Base-by-base conservation (phyloP, 2,797 vertebrate species). In the Bradypodion ventrale region DNA sequence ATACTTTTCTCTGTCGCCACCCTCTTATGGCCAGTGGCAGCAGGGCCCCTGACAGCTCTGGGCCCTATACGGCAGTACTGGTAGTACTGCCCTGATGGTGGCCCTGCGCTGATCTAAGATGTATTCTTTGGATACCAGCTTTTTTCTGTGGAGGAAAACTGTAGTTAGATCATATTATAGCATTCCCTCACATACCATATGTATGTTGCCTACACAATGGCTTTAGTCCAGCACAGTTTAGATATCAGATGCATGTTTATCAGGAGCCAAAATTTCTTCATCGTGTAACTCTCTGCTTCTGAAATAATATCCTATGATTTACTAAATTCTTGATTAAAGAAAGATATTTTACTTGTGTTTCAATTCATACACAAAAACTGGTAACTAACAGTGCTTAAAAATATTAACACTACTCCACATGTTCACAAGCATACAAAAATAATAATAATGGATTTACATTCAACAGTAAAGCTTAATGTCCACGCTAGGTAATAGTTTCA, bases 321-420 rank as follows among this genome's bases (percentile, higher is more conserved):
- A 93, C 92, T 94, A 90, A 93, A 88, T 90, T 93, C 90, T 94
- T 96, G 97, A 97, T 97, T 98, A 98, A 98, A 97, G 97, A 98
- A 99, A 98, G 96, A 96, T 97, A 97, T 97, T 97, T 99, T 99
- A 98, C 97, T 98, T 97, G 97, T 99, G 97, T 98, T 98, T 98
- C 79, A 85, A 77, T 63, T 85, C 97, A 97, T 98, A 98, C 98
- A 98, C 96, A 97, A 97, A 97, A 94, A 91, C 91, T 90, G 93
- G 95, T 95, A 93, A 96, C 94, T 95, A 95, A 96, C 96, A 94
- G 92, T 94, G 90, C 91, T 94, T 94, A 92, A 94, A 97, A 97
- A 97, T 85, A 96, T 97, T 95, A 96, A 95, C 93, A 98, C 97
- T 98, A 99, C 96, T 96, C 94, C 97, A 99, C 98, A 96, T 96